phyloP scores from a whole-genome alignment of 2,797 vertebrate species.

The Aselliscus stoliczkanus region DNA sequence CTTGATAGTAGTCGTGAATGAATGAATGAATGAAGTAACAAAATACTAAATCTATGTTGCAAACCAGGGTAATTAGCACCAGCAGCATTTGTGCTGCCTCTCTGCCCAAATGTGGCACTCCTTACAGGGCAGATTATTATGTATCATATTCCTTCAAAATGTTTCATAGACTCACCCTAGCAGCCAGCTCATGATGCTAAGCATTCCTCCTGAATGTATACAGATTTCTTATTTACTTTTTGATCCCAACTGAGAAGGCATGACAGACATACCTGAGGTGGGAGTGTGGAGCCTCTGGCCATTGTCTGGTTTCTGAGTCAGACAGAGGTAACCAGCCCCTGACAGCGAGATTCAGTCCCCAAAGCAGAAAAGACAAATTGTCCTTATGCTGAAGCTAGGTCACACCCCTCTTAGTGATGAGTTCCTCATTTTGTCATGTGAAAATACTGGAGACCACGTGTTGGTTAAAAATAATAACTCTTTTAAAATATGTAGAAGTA shows the following conservation, averaged over 20 bases:
- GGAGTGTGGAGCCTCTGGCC: neutral
- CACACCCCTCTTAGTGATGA: neutral
- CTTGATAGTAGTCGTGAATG: neutral
- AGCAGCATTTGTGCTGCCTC: neutral
- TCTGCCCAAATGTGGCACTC: neutral
- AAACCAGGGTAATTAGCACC: neutral
- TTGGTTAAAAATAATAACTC: slow-evolving; percentile 14
- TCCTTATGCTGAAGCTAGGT: neutral
- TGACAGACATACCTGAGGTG: neutral
- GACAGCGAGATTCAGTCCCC: neutral
- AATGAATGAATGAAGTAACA: neutral
- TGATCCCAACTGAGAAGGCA: neutral
- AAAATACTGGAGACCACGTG: neutral
- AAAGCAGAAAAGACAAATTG: neutral
- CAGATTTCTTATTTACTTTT: neutral
- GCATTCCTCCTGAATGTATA: neutral
- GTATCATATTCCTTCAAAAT: neutral
- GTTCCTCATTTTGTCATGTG: neutral
- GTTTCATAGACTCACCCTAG: neutral
- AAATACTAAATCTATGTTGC: neutral
- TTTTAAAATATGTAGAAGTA: neutral
- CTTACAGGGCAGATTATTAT: neutral
- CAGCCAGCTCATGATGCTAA: neutral
- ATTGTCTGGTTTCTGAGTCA: neutral
- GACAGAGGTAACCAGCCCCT: neutral